A percentile compares a stretch with the other conserved stretches of the same genome.
Evolutionary conservation across 1,140 invertebrate genomes (phyloP).

Genomic region (Yoshiicerus persimilis): DNA sequence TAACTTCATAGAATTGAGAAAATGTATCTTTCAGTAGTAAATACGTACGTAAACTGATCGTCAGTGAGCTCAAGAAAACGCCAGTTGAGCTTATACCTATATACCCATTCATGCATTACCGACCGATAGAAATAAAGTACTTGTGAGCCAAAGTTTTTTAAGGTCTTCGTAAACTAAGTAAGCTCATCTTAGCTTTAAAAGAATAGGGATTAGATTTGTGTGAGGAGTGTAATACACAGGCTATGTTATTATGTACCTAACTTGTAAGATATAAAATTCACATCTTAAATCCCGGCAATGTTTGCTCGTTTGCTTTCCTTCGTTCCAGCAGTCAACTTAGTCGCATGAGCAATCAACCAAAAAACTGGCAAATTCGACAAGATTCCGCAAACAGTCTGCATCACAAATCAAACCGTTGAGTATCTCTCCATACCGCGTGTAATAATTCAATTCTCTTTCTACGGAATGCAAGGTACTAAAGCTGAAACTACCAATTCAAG

Average conservation of each 20-base stretch:
- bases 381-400: background rate
- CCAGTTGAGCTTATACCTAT: background rate
- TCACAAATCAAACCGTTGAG: background rate
- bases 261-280: background rate
- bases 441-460: too few relatives aligned
- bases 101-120: background rate
- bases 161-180: background rate
- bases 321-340: background rate
- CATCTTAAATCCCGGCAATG: background rate
- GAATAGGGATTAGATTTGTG: background rate
- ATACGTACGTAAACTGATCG: background rate
- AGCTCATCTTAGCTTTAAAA: background rate
- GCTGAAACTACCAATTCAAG: background rate
- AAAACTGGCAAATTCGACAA: background rate
- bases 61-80: background rate
- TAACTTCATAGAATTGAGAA: background rate
- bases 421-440: background rate
- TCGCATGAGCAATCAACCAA: background rate
- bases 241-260: background rate
- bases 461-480: too few relatives aligned
- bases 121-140: background rate
- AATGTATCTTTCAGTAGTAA: background rate
- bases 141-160: background rate
- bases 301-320: background rate
- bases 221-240: background rate